These are phyloP conservation scores for Eilema caniola DNA, from an alignment of 2,888 invertebrate species.

Conservation along the genomic window DNA sequence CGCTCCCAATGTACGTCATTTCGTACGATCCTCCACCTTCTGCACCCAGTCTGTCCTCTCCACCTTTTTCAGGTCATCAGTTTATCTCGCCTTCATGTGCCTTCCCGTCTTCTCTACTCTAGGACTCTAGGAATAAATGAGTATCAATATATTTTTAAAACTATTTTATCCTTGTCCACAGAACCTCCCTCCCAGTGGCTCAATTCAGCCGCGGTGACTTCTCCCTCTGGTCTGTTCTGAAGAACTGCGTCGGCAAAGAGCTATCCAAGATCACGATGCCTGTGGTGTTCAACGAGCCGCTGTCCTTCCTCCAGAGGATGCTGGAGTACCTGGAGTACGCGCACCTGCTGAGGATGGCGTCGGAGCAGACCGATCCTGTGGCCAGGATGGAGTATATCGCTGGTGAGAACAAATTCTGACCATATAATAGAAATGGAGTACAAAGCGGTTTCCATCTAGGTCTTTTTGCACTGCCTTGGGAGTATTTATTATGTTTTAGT, in stretches of 20 bases:
- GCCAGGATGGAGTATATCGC: constrained; percentile 93
- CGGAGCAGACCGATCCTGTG: constrained; percentile 92
- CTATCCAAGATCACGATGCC: constrained; percentile 99
- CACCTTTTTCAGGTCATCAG: too few species aligned
- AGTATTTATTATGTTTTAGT: too few species aligned
- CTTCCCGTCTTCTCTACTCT: too few species aligned
- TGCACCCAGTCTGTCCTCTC: too few species aligned
- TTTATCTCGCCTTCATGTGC: too few species aligned
- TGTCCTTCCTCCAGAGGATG: constrained; percentile 97
- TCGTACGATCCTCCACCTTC: too few species aligned
- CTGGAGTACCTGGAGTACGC: constrained; percentile 98
- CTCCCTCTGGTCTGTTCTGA: constrained; percentile 96
- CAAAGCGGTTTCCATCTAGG: too few species aligned
- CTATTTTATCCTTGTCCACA: constrained; percentile 65
- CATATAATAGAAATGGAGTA: background rate
- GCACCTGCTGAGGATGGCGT: constrained; percentile 90
- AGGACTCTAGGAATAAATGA: too few species aligned
- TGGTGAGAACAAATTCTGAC: constrained; percentile 69
- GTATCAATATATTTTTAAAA: background rate
- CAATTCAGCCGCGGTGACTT: constrained; percentile 93
- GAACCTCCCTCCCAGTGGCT: constrained; percentile 90
- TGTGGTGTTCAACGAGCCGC: constrained; percentile 97
- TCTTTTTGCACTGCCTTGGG: too few species aligned
- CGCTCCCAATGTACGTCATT: too few species aligned
- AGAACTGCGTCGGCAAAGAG: constrained; percentile 97